Evolutionary conservation across 2,113 vertebrate genomes (phyloP).

Genomic region (Clarias macrocephalus): DNA sequence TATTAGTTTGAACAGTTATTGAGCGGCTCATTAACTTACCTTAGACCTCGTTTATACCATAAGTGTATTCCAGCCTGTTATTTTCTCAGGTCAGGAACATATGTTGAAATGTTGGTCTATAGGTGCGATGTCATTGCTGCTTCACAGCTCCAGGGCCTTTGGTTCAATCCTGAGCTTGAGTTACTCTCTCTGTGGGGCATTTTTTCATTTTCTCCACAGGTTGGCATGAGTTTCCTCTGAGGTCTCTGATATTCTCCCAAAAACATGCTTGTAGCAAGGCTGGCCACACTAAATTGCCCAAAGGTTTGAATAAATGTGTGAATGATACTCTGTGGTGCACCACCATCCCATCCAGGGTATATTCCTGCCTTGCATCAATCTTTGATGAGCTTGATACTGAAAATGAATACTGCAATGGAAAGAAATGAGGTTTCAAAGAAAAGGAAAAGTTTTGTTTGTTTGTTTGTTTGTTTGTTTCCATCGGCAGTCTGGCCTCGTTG

Average conservation of each 20-base stretch:
- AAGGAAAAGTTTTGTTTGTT: no score
- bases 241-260: background rate
- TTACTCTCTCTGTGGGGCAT: background rate
- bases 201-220: background rate
- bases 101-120: background rate
- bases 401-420: background rate
- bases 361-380: background rate
- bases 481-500: slow-evolving; percentile 52
- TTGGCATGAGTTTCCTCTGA: background rate
- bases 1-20: background rate
- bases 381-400: background rate
- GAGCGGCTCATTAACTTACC: background rate
- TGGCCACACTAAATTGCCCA: no score
- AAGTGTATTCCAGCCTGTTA: background rate
- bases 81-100: background rate
- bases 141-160: background rate
- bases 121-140: background rate
- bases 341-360: background rate
- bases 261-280: background rate
- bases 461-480: no score
- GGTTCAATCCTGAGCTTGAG: background rate
- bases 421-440: background rate
- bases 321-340: background rate
- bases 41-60: background rate
- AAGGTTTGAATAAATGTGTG: background rate